Percentiles rank a stretch among this genome's conserved stretches.
phyloP scores from a whole-genome alignment of 2,113 vertebrate genomes.

The Lepisosteus oculatus region DNA sequence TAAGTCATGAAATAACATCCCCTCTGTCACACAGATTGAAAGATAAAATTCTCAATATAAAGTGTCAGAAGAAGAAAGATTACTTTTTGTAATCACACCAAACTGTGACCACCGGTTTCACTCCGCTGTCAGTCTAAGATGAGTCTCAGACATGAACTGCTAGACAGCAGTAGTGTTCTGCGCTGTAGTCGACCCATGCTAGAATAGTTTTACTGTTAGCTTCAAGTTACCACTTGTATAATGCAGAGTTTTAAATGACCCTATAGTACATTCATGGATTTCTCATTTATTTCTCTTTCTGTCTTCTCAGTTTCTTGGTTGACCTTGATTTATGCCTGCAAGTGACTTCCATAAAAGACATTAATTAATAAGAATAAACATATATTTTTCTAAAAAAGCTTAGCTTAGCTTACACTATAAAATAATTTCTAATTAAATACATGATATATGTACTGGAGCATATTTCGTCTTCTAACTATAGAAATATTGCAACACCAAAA shows the following conservation, averaged over 20 bases:
- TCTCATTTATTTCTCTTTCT: neutral
- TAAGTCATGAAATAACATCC: too few species aligned
- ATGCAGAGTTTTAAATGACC: neutral
- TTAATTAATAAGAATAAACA: too few species aligned
- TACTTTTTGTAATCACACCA: conserved; percentile 48
- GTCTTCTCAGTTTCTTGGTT: conserved; percentile 3
- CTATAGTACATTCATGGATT: neutral
- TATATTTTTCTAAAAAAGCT: too few species aligned
- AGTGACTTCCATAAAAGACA: neutral
- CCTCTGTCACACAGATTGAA: conserved; percentile 33
- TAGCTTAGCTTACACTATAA: too few species aligned
- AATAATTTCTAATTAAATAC: too few species aligned
- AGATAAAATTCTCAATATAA: conserved; percentile 51
- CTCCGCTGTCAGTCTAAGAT: conserved; percentile 46
- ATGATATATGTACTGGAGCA: too few species aligned
- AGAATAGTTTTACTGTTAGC: conserved; percentile 32
- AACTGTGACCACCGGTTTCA: conserved; percentile 55
- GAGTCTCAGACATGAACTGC: conserved; percentile 23
- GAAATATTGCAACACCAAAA: too few species aligned
- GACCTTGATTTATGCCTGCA: conserved; percentile 7
- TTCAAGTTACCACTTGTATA: neutral
- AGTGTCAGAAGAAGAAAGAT: conserved; percentile 48
- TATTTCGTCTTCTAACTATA: too few species aligned
- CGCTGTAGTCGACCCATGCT: conserved; percentile 22
- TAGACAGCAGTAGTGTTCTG: conserved; percentile 21